Evolutionary conservation across 2,888 invertebrate genomes (phyloP), one percentile per base, ranked within the genome.

Genomic region (Conus canariensis): DNA sequence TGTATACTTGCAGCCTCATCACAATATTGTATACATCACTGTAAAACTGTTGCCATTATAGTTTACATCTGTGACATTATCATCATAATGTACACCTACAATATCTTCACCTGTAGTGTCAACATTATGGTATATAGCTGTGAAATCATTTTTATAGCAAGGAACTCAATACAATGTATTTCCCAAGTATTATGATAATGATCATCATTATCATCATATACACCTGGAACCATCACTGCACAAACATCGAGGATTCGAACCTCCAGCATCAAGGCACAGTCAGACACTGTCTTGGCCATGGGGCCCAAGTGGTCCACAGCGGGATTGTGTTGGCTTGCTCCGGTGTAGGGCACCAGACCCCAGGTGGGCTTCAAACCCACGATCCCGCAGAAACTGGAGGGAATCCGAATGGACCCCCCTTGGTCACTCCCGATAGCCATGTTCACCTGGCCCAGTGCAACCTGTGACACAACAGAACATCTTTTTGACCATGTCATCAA

Each of bases 301-400:
- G 96, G 95, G 82, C 96, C 96, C 0, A 93, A 88, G 90, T 95
- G 95, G 90, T 96, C 96, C 5, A 95, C 25, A 6, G 94, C 93
- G 19, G 91, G 91, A 7, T 95, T 94, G 56, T 95, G 93, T 10
- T 94, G 87, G n/a, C 92, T 83, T 0, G 93, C 92, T 0, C 96
- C 96, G 6, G 95, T 95, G 90, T 95, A 95, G 1, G 96, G 95
- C 10, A 96, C 95, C 59, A 96, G 93, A 1, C 96, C 96, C 82
- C 88, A 94, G 9, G 96, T 95, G 16, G 96, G 95, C 90, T 96
- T 96, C 22, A 95, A 90, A 6, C 95, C 96, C 45, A 96, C 96
- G 22, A 95, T 93, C 12, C 96, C 96, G 88, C 93, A 94, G 94
- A 94, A 95, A 67, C 92, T 92, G 64, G 95, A 88, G 4, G 96